Evolutionary conservation across 2,797 vertebrate species (phyloP).

Genomic region (Gymnodraco acuticeps): DNA sequence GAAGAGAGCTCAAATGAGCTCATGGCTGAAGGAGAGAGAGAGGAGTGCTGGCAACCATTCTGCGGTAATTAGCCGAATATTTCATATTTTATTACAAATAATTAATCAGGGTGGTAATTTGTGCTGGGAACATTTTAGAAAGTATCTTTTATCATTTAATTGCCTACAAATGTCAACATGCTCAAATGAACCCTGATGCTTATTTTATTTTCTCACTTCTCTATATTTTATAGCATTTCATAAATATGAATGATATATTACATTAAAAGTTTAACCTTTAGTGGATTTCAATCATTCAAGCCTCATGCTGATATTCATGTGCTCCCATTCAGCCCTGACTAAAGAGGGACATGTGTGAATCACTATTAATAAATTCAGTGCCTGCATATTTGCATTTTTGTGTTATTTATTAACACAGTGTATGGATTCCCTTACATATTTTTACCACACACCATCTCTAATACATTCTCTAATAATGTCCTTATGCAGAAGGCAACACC

Average conservation of each 20-base stretch:
- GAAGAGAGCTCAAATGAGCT: conserved; percentile 64
- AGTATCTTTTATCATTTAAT: not conserved
- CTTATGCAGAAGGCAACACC: conserved; percentile 58
- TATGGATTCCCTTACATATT: conserved; percentile 5
- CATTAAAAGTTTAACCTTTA: conserved; percentile 1
- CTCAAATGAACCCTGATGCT: not conserved
- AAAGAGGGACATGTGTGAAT: conserved; percentile 16
- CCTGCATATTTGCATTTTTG: conserved; percentile 38
- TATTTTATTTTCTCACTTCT: not conserved
- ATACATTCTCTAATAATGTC: conserved; percentile 26
- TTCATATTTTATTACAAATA: conserved; percentile 5
- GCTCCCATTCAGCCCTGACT: conserved; percentile 12
- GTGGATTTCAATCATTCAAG: conserved; percentile 26
- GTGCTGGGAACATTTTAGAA: conserved; percentile 1
- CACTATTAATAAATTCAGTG: conserved; percentile 13
- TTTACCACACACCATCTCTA: conserved; percentile 20
- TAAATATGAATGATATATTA: conserved; percentile 16
- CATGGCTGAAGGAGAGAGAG: conserved; percentile 39
- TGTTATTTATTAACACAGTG: not conserved
- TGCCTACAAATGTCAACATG: not conserved
- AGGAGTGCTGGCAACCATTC: conserved; percentile 35
- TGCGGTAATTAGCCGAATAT: conserved; percentile 70
- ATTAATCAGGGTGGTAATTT: conserved; percentile 1
- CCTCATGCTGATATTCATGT: conserved; percentile 13
- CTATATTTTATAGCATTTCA: not conserved